phyloP scores from a whole-genome alignment of 2,888 invertebrate genomes.

The Drosophila birchii region DNA sequence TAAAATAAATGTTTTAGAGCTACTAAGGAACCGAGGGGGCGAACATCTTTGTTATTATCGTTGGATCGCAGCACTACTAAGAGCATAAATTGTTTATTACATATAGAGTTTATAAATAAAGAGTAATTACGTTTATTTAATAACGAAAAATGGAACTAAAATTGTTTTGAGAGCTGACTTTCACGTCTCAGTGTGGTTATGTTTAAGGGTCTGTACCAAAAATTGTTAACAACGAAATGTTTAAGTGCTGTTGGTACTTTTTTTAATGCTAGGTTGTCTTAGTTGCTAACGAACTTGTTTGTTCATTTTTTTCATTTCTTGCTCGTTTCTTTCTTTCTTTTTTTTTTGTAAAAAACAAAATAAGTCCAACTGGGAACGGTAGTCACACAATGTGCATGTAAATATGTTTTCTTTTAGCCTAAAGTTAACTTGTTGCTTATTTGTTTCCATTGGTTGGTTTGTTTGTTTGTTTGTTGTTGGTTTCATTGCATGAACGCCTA shows the following conservation, averaged over 20 bases:
- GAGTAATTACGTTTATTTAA: slow-evolving; percentile 17
- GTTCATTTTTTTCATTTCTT: slow-evolving; percentile 32
- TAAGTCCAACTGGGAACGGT: slow-evolving; percentile 22
- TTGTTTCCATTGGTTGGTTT: slow-evolving; percentile 36
- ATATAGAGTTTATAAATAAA: slow-evolving; percentile 46
- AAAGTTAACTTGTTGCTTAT: slow-evolving; percentile 18
- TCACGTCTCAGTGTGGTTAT: slow-evolving; percentile 2
- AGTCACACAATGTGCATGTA: slow-evolving; percentile 7
- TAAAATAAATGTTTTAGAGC: slow-evolving; percentile 10
- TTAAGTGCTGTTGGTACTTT: slow-evolving; percentile 20
- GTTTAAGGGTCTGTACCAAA: slow-evolving; percentile 1
- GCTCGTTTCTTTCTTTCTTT: slow-evolving; percentile 28
- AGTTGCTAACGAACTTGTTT: slow-evolving; percentile 15
- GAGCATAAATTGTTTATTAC: slow-evolving; percentile 62
- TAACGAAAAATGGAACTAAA: slow-evolving; percentile 29
- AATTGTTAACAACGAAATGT: slow-evolving; percentile 4
- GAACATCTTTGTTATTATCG: slow-evolving; percentile 44
- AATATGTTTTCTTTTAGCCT: slow-evolving; percentile 17
- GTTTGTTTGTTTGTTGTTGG: slow-evolving; percentile 16
- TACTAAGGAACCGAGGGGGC: slow-evolving; percentile 4
- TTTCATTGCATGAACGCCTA: slow-evolving; percentile 45
- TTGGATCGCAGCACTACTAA: slow-evolving; percentile 45
- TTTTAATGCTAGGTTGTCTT: slow-evolving; percentile 19
- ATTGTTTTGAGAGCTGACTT: slow-evolving; percentile 29
- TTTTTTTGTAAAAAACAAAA: slow-evolving; percentile 9